A percentile compares a stretch with the other conserved stretches of the same genome.
Evolutionary conservation across 2,888 invertebrate genomes (phyloP).

Genomic region (Azorinus chamasolen): DNA sequence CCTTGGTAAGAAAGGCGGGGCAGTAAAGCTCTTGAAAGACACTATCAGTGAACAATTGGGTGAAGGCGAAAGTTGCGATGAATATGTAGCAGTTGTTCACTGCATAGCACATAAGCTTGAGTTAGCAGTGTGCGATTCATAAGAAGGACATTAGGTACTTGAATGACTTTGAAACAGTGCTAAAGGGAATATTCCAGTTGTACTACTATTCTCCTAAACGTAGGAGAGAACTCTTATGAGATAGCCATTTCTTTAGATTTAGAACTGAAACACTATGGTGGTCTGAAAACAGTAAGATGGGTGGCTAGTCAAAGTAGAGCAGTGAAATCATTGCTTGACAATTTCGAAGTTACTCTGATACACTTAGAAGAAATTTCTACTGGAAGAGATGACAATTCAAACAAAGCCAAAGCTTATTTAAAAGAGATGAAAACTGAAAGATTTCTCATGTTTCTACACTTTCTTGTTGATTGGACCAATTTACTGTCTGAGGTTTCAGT

Average conservation of each 20-base stretch:
- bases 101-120: slow-evolving; percentile 43
- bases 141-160: slow-evolving; percentile 39
- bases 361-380: slow-evolving; percentile 41
- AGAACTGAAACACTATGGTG: slow-evolving; percentile 41
- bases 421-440: slow-evolving; percentile 24
- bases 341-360: slow-evolving; percentile 35
- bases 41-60: slow-evolving; percentile 13
- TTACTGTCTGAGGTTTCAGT: slow-evolving; percentile 29
- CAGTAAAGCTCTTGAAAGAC: slow-evolving; percentile 36
- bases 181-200: slow-evolving; percentile 43
- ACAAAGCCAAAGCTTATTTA: slow-evolving; percentile 16
- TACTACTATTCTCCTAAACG: slow-evolving; percentile 47
- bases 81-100: slow-evolving; percentile 20
- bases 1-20: slow-evolving; percentile 42
- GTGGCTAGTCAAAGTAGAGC: slow-evolving; percentile 45
- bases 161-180: slow-evolving; percentile 28
- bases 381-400: slow-evolving; percentile 6
- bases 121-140: slow-evolving; percentile 41
- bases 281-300: slow-evolving; percentile 36
- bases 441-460: slow-evolving; percentile 25
- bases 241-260: slow-evolving; percentile 22
- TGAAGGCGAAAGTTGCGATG: slow-evolving; percentile 13
- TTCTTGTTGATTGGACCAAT: slow-evolving; percentile 25
- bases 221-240: slow-evolving; percentile 15
- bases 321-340: slow-evolving; percentile 31